Base-by-base conservation (phyloP, 2,888 invertebrate genomes). In the Gandaritis pyraliata region DNA sequence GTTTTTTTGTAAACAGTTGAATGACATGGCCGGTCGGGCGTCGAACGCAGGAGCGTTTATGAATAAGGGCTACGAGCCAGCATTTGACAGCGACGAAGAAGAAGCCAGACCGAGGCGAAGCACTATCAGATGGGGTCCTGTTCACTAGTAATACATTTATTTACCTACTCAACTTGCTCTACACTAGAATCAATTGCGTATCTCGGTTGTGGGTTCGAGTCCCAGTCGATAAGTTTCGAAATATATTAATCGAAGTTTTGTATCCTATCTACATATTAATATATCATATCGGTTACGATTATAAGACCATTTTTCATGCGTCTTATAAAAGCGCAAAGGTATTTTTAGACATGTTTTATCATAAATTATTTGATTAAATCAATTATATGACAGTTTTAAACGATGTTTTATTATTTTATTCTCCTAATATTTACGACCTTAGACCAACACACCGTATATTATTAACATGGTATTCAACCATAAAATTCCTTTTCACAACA, bases 61-160 rank as follows among this genome's bases (percentile, higher is more conserved):
- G 36, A 97, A 96, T 87, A 93, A 94, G 66, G 96, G 95, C 0
- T 97, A 95, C 81, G 96, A 96, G 74, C 95, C 94, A 1, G 94
- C 94, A 0, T 76, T 91, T 48, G 87, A 93, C 70, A 94, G 94
- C 65, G 94, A 94, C 60, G 94, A 94, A 41, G 93, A 94, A 16
- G 94, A 94, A 64, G 90, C 96, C 74, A 73, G 77, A 1, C 77
- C 79, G 8, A 29, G 55, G 23, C 38, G 47, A 3, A 56, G 55
- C 48, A 56, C 55, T 12, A 39, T 56, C 2, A 36, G 54, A 46
- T 54, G 54, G 54, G 54, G 54, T 5, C 54, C 46, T 15, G 38
- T 36, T 2, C 36, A 45, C 23, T 50, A 51, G 18, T 38, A 51
- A 5, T 18, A 13, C 1, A 18, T 36, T 30, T 12, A 15, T 43